Evolutionary conservation across 2,113 vertebrate genomes (phyloP).

Genomic region (Tyrannus savana): DNA sequence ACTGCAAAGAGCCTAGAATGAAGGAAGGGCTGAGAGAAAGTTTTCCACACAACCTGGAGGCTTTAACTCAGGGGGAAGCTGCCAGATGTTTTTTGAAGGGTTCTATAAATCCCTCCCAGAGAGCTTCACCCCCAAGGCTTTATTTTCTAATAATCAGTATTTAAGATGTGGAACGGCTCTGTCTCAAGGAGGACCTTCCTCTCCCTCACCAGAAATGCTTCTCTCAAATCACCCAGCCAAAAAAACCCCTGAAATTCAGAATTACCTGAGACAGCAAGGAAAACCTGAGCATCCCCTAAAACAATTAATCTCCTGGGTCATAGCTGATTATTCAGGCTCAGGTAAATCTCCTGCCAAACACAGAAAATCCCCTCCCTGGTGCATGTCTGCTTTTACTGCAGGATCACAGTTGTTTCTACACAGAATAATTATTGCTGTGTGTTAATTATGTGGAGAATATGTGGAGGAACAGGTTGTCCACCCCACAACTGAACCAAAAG

Average conservation of each 20-base stretch:
- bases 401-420: not conserved
- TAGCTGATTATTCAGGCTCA: not conserved
- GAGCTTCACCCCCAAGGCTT: not conserved
- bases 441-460: not conserved
- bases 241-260: not conserved
- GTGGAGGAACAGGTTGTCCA: not conserved
- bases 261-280: not conserved
- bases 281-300: not conserved
- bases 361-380: not conserved
- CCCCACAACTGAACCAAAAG: not conserved
- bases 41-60: not conserved
- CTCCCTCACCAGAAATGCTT: not conserved
- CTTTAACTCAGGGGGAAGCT: not conserved
- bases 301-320: not conserved
- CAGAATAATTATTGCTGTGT: not conserved
- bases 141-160: not conserved
- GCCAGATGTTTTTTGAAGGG: not conserved
- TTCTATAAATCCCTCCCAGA: not conserved
- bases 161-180: not conserved
- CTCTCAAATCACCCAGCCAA: not conserved
- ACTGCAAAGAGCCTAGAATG: not conserved
- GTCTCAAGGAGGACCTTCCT: not conserved
- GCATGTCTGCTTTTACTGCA: not conserved
- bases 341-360: not conserved
- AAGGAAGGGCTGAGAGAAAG: not conserved